A percentile compares a stretch with the other conserved stretches of the same genome.
Evolutionary conservation across 2,113 vertebrate species (phyloP).

Genomic region (Prionailurus viverrinus): DNA sequence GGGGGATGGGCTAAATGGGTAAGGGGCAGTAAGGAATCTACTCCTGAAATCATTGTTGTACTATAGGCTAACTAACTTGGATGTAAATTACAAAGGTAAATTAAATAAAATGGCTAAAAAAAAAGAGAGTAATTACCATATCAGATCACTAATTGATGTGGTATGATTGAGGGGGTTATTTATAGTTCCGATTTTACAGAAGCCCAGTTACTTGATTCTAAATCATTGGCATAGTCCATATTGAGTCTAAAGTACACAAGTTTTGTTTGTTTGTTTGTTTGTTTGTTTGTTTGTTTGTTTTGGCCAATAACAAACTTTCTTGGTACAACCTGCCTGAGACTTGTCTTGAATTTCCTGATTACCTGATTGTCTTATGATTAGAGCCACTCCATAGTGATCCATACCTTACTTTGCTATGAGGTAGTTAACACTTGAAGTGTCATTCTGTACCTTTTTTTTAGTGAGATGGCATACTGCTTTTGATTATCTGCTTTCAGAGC

Average conservation of each 20-base stretch:
- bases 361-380: neutral
- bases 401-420: neutral
- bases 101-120: too few species aligned
- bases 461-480: neutral
- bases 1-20: too few species aligned
- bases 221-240: neutral
- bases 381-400: neutral
- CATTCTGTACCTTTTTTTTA: neutral
- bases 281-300: neutral
- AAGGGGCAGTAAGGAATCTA: too few species aligned
- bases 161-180: neutral
- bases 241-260: neutral
- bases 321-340: neutral
- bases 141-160: neutral
- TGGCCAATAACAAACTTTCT: neutral
- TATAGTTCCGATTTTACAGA: neutral
- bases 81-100: too few species aligned
- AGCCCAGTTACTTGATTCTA: neutral
- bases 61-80: too few species aligned
- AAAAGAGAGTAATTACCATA: neutral
- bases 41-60: too few species aligned
- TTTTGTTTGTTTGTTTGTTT: neutral
- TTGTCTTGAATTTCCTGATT: constrained; percentile 4
- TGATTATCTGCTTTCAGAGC: neutral
- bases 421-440: neutral